Percentiles rank a stretch among this genome's conserved stretches.
phyloP scores from a whole-genome alignment of 2,797 vertebrate species.

The Psittacula derbiana region DNA sequence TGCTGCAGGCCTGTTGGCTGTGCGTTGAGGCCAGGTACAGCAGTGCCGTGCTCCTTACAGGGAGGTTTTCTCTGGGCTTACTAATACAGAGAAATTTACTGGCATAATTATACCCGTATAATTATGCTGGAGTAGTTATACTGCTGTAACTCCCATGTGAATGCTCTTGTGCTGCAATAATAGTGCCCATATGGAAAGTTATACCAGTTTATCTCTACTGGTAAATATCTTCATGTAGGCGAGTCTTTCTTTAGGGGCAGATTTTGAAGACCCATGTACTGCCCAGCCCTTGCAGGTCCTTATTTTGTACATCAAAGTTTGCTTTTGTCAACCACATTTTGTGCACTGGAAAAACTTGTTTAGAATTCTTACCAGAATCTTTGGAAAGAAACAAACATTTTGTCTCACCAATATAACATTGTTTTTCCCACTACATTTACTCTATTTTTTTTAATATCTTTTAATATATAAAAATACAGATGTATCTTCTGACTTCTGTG shows the following conservation, averaged over 20 bases:
- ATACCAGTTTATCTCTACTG: neutral
- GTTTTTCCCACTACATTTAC: neutral
- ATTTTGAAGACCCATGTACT: neutral
- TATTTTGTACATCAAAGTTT: neutral
- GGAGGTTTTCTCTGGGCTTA: slow-evolving; percentile 36
- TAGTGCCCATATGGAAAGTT: slow-evolving; percentile 48
- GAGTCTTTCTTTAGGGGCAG: neutral
- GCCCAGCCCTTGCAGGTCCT: neutral
- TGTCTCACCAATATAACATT: neutral
- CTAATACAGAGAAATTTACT: slow-evolving; percentile 69
- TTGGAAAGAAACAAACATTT: slow-evolving; percentile 20
- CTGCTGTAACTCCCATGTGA: slow-evolving; percentile 61
- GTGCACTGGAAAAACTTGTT: slow-evolving; percentile 5
- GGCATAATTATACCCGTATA: slow-evolving; percentile 66
- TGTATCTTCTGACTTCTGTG: slow-evolving; percentile 30
- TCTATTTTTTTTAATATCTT: slow-evolving; percentile 37
- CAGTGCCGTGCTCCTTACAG: neutral
- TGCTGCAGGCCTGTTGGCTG: neutral
- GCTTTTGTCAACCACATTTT: neutral
- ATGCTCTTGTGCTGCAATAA: slow-evolving; percentile 59
- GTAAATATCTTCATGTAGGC: slow-evolving; percentile 8
- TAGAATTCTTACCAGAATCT: slow-evolving; percentile 4
- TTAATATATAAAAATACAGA: slow-evolving; percentile 23
- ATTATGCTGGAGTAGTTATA: slow-evolving; percentile 70
- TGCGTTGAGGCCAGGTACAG: neutral